phyloP scores from a whole-genome alignment of 2,888 invertebrate genomes.

The Folsomia manolachei region DNA sequence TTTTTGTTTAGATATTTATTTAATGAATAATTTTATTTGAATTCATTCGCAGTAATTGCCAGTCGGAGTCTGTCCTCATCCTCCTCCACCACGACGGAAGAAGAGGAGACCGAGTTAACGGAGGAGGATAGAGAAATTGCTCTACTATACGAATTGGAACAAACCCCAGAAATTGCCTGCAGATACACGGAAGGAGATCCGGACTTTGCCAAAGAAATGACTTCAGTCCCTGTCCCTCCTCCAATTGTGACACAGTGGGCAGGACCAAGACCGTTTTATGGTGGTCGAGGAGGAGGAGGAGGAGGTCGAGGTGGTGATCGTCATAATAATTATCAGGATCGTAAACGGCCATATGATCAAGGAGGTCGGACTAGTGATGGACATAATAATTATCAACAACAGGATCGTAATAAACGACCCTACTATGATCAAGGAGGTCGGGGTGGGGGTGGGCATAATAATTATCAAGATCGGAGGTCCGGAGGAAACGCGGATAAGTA shows the following conservation, averaged over 20 bases:
- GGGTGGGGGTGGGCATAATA: background rate
- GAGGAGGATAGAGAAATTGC: background rate
- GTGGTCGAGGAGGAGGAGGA: slow-evolving; percentile 13
- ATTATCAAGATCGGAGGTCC: background rate
- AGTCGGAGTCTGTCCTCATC: background rate
- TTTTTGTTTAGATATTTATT: background rate
- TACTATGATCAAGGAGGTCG: background rate
- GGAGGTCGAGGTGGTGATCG: slow-evolving; percentile 8
- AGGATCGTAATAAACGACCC: background rate
- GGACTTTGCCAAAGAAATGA: slow-evolving; percentile 20
- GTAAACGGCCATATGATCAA: slow-evolving; percentile 3
- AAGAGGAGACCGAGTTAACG: background rate
- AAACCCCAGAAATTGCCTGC: slow-evolving; percentile 13
- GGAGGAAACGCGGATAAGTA: no score
- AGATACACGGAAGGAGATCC: slow-evolving; percentile 29
- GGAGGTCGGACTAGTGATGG: background rate
- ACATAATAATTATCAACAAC: background rate
- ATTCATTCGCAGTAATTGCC: background rate
- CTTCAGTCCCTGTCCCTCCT: slow-evolving; percentile 5
- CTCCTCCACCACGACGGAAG: background rate
- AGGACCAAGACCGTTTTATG: slow-evolving; percentile 17
- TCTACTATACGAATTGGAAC: slow-evolving; percentile 12
- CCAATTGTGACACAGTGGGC: slow-evolving; percentile 26
- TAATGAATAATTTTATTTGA: background rate
- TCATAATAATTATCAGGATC: slow-evolving; percentile 2